Conservation (phyloP, 2,797 vertebrate species). For the Aratinga solstitialis region DNA sequence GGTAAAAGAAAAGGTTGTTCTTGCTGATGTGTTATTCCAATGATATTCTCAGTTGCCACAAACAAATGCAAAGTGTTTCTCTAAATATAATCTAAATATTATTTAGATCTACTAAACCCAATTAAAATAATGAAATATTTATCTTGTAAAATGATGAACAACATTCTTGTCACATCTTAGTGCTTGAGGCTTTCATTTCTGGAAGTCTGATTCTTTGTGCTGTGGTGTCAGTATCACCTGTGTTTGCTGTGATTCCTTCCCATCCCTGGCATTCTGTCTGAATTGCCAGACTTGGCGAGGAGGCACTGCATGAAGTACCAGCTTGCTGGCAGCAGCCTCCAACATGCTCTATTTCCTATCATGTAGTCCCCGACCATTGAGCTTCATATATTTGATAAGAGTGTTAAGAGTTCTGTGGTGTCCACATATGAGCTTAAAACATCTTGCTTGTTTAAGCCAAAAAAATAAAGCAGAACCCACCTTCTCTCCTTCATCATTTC, state of each 20-base stretch:
- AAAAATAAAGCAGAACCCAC: not conserved
- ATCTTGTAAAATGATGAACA: not conserved
- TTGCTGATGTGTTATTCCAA: not conserved
- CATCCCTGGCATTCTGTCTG: not conserved
- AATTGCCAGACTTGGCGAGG: not conserved
- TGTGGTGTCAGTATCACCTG: not conserved
- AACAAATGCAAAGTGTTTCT: not conserved
- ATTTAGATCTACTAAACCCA: not conserved
- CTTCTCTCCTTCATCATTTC: not conserved
- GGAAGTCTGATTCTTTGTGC: not conserved
- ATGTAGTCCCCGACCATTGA: not conserved
- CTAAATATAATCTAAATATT: not conserved
- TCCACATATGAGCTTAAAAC: not conserved
- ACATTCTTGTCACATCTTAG: not conserved
- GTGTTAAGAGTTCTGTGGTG: not conserved
- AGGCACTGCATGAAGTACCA: rapidly evolving
- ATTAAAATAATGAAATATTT: not conserved
- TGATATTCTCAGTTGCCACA: not conserved
- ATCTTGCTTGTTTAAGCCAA: not conserved
- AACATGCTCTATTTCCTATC: rapidly evolving
- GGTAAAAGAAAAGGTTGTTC: not conserved
- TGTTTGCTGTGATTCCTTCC: not conserved
- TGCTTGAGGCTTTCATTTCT: not conserved
- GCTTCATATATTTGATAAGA: not conserved
- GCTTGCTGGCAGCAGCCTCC: not conserved